phyloP scores from a whole-genome alignment of 2,797 vertebrate genomes.

The Moxostoma hubbsi region DNA sequence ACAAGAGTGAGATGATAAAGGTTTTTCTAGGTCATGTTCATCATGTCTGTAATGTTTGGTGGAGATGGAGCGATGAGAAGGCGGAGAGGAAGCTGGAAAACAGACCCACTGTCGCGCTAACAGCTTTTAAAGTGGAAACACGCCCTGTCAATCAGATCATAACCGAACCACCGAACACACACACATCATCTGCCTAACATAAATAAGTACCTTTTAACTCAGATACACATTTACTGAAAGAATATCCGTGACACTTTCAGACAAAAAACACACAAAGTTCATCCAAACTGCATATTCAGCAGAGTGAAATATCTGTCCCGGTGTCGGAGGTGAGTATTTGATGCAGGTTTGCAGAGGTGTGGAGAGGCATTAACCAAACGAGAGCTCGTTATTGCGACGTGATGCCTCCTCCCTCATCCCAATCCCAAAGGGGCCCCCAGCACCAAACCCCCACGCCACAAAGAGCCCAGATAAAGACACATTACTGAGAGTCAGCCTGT shows the following conservation, averaged over 20 bases:
- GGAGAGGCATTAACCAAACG: slow-evolving; percentile 33
- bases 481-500: slow-evolving; percentile 61
- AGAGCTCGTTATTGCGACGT: slow-evolving; percentile 17
- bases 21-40: slow-evolving; percentile 64
- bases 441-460: slow-evolving; percentile 47
- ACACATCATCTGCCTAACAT: slow-evolving; percentile 18
- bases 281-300: slow-evolving; percentile 40
- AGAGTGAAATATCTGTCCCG: slow-evolving; percentile 6
- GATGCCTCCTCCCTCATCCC: slow-evolving; percentile 42
- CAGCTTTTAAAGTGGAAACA: slow-evolving; percentile 5
- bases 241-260: neutral
- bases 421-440: slow-evolving; percentile 37
- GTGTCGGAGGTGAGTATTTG: slow-evolving; percentile 26
- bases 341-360: slow-evolving; percentile 34
- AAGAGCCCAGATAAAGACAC: slow-evolving; percentile 56
- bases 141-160: slow-evolving; percentile 12
- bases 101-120: slow-evolving; percentile 5
- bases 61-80: slow-evolving; percentile 37
- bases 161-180: slow-evolving; percentile 17
- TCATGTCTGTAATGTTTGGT: slow-evolving; percentile 52
- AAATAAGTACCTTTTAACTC: slow-evolving; percentile 1
- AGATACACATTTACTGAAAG: neutral
- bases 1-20: slow-evolving; percentile 50
- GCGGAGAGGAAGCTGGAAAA: slow-evolving; percentile 7
- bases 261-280: slow-evolving; percentile 16